These are phyloP conservation scores for Melitaea athalia DNA, from an alignment of 2,888 invertebrate genomes.

Conservation along the genomic window DNA sequence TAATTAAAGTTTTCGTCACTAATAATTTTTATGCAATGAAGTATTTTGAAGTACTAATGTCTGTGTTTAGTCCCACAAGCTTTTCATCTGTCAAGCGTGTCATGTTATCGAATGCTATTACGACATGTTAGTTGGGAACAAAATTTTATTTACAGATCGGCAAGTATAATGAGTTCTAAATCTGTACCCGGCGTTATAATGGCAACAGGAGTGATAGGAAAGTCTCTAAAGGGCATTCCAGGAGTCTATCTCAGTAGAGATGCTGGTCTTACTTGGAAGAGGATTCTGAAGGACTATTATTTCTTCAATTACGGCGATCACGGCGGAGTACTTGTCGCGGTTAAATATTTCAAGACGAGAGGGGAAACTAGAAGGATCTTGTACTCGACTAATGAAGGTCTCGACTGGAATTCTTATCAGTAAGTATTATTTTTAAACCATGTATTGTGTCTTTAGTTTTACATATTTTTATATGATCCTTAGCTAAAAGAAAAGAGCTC, in stretches of 20 bases:
- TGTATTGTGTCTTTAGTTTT: background rate
- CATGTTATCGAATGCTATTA: background rate
- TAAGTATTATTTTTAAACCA: constrained; percentile 52
- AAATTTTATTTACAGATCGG: constrained; percentile 75
- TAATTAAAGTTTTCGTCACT: background rate
- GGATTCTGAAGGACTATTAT: constrained; percentile 90
- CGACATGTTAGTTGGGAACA: background rate
- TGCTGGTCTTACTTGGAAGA: constrained; percentile 91
- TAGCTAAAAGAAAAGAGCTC: no score
- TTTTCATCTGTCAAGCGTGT: background rate
- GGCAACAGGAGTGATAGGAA: constrained; percentile 91
- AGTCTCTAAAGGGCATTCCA: constrained; percentile 89
- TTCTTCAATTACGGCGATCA: constrained; percentile 96
- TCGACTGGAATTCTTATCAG: constrained; percentile 87
- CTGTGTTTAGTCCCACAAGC: background rate
- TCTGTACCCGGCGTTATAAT: constrained; percentile 94
- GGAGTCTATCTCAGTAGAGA: constrained; percentile 91
- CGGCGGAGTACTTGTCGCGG: constrained; percentile 93
- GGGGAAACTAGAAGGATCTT: constrained; percentile 90
- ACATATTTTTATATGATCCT: no score
- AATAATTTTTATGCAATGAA: background rate
- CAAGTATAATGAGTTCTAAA: constrained; percentile 91
- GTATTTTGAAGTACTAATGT: background rate
- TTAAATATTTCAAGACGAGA: constrained; percentile 88
- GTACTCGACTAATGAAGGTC: constrained; percentile 94